Evolutionary conservation across 2,113 vertebrate genomes (phyloP), one percentile per base, ranked within the genome.

Genomic region (Megaleporinus macrocephalus): DNA sequence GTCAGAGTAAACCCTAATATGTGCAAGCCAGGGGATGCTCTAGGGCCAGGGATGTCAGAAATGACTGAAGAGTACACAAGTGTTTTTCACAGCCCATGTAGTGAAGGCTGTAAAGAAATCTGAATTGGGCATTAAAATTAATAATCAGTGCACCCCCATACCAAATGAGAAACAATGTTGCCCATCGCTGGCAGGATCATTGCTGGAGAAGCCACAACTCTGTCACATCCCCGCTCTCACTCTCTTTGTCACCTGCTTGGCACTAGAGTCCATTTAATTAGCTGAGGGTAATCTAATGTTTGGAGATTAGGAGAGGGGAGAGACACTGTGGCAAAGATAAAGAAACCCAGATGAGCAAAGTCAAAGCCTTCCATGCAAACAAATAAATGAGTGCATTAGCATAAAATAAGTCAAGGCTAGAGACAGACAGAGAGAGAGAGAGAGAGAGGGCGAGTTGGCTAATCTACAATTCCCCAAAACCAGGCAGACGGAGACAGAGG

Each of bases 251-350:
- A 92, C 89, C 91, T 92, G 89, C 89, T 91, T 94, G 90, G 91
- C 89, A 89, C 82, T 72, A 9, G 30, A 62, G 87, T 69, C 83
- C 78, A 83, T 89, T 92, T 93, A 91, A 94, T 92, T 93, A 94
- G 90, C 82, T 78, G 86, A 68, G 84, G 84, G 86, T 86, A 90
- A 90, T 90, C 87, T 90, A 92, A 91, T 86, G 82, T 81, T 84
- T 79, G 88, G 83, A 89, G 91, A 91, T 93, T 90, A 94, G 87
- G 81, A 79, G 83, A 89, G 36, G 66, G 73, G 68, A 86, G 71
- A 90, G 79, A 89, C 88, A 89, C 85, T 86, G 85, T 76, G 83
- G 89, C 55, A 80, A 78, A 91, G 86, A 92, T 89, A 86, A 94
- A 89, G 44, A 88, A 88, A 91, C 89, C 88, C 89, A 88, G 90